phyloP scores from a whole-genome alignment of 2,797 vertebrate species.

The Sitta carolinensis region DNA sequence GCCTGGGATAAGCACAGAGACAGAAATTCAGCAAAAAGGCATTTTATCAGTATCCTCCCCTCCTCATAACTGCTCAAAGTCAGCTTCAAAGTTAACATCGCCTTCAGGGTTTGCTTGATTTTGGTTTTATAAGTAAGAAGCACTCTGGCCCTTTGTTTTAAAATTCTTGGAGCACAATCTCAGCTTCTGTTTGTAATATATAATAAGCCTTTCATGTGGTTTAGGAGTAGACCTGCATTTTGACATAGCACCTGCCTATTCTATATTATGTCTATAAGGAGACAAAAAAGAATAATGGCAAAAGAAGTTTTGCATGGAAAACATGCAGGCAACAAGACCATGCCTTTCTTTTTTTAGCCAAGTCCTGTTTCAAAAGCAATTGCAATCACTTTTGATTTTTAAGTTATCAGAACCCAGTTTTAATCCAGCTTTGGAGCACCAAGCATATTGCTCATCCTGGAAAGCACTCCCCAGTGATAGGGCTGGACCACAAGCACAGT shows the following conservation, averaged over 20 bases:
- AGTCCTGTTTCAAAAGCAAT: background rate
- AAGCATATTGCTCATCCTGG: background rate
- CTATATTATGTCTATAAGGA: background rate
- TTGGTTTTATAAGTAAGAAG: background rate
- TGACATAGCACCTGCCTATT: constrained; percentile 39
- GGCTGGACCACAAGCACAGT: background rate
- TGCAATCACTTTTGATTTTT: background rate
- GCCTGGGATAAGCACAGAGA: background rate
- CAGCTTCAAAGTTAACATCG: background rate
- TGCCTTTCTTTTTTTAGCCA: background rate
- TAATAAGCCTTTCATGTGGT: constrained; percentile 18
- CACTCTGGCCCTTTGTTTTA: background rate
- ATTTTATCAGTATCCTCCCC: background rate
- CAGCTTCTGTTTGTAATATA: background rate
- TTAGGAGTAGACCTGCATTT: constrained; percentile 18
- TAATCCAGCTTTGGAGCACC: background rate
- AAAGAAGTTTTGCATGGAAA: constrained; percentile 28
- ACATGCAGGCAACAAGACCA: background rate
- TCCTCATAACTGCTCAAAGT: background rate
- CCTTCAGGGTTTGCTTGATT: background rate
- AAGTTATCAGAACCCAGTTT: background rate
- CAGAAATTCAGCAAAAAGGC: background rate
- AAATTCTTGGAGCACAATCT: background rate
- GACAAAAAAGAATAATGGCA: background rate
- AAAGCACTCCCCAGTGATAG: background rate